Conservation (phyloP, 1,140 invertebrate genomes). For the Hormaphis cornu region DNA sequence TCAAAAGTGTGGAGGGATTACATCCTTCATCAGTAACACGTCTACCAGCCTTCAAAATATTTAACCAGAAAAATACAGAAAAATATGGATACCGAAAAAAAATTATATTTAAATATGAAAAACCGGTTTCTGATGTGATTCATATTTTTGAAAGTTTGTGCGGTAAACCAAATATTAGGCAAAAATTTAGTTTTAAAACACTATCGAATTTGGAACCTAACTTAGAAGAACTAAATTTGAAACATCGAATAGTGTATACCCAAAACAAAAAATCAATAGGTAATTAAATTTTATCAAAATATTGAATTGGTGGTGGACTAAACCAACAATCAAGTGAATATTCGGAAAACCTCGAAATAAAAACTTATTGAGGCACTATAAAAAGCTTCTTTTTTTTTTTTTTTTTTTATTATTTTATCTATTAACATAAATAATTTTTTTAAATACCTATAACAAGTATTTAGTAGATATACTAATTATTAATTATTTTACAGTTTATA, state of each 20-base stretch:
- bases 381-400: too few species aligned
- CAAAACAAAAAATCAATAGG: neutral
- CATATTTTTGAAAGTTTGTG: conserved; percentile 34
- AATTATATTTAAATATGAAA: conserved; percentile 20
- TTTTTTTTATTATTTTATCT: too few species aligned
- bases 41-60: conserved; percentile 36
- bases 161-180: neutral
- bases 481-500: neutral
- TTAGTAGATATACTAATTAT: neutral
- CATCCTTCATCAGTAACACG: conserved; percentile 34
- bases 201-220: neutral
- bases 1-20: conserved; percentile 34
- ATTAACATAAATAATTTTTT: neutral
- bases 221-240: neutral
- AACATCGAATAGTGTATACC: neutral
- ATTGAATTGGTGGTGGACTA: neutral
- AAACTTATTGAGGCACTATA: neutral
- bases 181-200: neutral
- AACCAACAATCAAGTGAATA: neutral
- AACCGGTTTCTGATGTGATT: conserved; percentile 31
- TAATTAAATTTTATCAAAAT: conserved; percentile 4
- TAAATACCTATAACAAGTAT: too few species aligned
- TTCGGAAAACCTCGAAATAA: neutral
- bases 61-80: conserved; percentile 15
- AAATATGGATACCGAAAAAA: neutral